Conservation (phyloP, 2,797 vertebrate species). For the Cynodonichthys magdalenae region DNA sequence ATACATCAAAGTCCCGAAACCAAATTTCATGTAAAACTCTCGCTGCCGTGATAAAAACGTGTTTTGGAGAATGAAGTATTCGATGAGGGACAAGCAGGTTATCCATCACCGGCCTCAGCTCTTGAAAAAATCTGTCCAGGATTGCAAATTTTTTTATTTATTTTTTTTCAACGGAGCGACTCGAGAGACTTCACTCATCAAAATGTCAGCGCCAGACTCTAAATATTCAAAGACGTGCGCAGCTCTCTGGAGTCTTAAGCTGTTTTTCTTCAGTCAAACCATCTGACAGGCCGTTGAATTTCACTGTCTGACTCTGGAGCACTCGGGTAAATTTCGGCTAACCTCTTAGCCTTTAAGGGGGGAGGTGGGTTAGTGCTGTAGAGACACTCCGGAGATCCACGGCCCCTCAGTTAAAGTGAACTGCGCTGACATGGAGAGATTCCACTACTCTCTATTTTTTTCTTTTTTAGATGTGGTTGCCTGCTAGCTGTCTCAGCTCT, state of each 20-base stretch:
- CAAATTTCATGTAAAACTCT: constrained; percentile 48
- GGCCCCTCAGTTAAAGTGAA: constrained; percentile 38
- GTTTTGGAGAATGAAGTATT: constrained; percentile 57
- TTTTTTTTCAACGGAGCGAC: constrained; percentile 42
- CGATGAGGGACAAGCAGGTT: constrained; percentile 48
- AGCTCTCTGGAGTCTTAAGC: constrained; percentile 68
- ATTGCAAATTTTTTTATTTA: constrained; percentile 49
- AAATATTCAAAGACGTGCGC: constrained; percentile 71
- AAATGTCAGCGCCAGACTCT: constrained; percentile 70
- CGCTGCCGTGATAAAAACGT: constrained; percentile 50
- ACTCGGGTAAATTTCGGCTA: constrained; percentile 40
- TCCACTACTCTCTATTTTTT: too few species aligned
- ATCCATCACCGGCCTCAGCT: constrained; percentile 54
- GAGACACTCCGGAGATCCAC: neutral
- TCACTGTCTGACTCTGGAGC: constrained; percentile 54
- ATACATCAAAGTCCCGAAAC: constrained; percentile 58
- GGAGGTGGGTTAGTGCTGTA: constrained; percentile 10
- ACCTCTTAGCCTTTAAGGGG: constrained; percentile 44
- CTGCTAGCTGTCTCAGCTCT: constrained; percentile 49
- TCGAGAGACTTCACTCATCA: constrained; percentile 72
- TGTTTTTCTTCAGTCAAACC: constrained; percentile 68
- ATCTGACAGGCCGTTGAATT: constrained; percentile 74
- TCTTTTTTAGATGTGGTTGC: constrained; percentile 34
- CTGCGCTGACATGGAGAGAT: constrained; percentile 47
- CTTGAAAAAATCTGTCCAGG: constrained; percentile 67